Conservation (phyloP, 2,797 vertebrate genomes). For the Bufotes viridis region DNA sequence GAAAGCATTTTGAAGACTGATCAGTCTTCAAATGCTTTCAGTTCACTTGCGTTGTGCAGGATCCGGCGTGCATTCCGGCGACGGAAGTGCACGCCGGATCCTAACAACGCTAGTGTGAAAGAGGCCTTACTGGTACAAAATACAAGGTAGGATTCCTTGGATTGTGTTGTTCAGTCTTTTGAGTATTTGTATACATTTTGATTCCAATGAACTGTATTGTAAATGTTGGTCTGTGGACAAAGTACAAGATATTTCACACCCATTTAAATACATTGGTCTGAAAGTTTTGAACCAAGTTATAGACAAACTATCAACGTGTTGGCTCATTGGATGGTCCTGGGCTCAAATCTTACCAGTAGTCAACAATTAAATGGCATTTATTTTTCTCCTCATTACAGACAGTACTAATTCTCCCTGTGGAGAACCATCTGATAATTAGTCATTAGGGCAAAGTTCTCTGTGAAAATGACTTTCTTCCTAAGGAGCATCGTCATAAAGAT, state of each 20-base stretch:
- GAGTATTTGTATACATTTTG: not conserved
- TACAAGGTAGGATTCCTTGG: conserved; percentile 2
- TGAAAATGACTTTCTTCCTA: not conserved
- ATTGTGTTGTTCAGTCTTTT: not conserved
- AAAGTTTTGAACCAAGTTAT: not conserved
- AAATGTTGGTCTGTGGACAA: not conserved
- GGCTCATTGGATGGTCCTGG: not conserved
- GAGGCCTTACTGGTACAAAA: conserved; percentile 19
- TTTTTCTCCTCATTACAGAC: not conserved
- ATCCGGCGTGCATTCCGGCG: too few relatives aligned
- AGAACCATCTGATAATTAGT: not conserved
- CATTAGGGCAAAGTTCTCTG: not conserved
- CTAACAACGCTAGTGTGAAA: too few relatives aligned
- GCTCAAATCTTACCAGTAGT: not conserved
- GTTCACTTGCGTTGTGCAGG: too few relatives aligned
- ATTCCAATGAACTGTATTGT: not conserved
- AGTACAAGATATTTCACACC: not conserved
- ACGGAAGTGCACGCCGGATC: too few relatives aligned
- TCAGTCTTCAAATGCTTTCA: too few relatives aligned
- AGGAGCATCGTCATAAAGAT: not conserved
- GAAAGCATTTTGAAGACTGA: too few relatives aligned
- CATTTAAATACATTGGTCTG: not conserved
- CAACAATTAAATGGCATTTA: not conserved
- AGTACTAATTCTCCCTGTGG: not conserved
- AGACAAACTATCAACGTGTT: not conserved